Conservation (phyloP, 2,888 invertebrate species). For the Nebria brevicollis region DNA sequence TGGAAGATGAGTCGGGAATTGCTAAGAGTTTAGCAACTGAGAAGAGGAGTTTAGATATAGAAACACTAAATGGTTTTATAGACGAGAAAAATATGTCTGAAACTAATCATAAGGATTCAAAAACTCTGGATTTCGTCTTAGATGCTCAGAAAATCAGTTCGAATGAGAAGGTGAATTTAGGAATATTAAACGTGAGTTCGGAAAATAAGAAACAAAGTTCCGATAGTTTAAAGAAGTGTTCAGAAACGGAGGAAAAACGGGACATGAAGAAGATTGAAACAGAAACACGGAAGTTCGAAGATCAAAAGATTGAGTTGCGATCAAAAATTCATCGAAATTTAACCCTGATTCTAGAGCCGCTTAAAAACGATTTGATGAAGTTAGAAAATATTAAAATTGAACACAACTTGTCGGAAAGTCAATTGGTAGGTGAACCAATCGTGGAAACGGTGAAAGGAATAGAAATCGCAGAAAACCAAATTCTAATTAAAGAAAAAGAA, state of each 20-base stretch:
- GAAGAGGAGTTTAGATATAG: background rate
- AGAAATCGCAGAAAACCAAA: slow-evolving; percentile 15
- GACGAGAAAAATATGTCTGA: background rate
- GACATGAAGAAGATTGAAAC: background rate
- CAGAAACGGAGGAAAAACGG: background rate
- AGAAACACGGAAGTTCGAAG: background rate
- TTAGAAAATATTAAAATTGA: background rate
- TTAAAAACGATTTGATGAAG: background rate
- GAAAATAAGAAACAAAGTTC: background rate
- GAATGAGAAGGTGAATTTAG: too few relatives aligned
- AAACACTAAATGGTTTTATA: background rate
- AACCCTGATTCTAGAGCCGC: background rate
- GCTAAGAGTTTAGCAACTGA: background rate
- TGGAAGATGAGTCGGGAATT: background rate
- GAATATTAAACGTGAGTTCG: background rate
- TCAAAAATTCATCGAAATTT: background rate
- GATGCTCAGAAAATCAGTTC: background rate
- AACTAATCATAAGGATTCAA: background rate
- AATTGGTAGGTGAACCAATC: slow-evolving; percentile 27
- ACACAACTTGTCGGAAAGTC: background rate
- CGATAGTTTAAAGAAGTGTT: background rate
- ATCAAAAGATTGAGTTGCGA: background rate
- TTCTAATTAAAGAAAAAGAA: slow-evolving; percentile 39
- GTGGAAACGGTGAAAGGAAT: background rate
- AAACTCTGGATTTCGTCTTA: background rate